A percentile compares a stretch with the other conserved stretches of the same genome.
Evolutionary conservation across 1,140 invertebrate genomes (phyloP).

Genomic region (Cotesia glomerata): DNA sequence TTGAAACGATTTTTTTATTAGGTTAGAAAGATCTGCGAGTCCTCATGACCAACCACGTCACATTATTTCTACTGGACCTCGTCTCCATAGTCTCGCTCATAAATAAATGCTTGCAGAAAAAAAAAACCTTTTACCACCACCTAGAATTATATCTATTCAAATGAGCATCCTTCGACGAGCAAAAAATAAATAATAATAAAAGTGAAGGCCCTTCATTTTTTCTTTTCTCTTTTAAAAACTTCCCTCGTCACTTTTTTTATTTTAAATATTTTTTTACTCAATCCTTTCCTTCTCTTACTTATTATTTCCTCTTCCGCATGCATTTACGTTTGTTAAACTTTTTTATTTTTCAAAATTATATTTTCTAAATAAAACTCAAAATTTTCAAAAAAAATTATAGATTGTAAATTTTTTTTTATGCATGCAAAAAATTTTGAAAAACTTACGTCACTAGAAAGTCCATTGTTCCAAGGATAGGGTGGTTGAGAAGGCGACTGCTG

Average conservation of each 20-base stretch:
- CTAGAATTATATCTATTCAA: conserved; percentile 50
- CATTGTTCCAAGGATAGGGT: conserved; percentile 69
- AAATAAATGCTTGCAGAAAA: conserved; percentile 25
- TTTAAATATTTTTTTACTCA: conserved; percentile 5
- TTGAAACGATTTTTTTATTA: no score
- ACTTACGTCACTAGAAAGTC: conserved; percentile 65
- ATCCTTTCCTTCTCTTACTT: conserved; percentile 22
- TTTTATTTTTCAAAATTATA: conserved; percentile 15
- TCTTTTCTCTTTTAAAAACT: conserved; percentile 13
- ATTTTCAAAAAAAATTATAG: no score
- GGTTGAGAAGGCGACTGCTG: conserved; percentile 62
- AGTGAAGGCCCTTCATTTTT: conserved; percentile 1
- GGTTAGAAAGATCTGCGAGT: background rate
- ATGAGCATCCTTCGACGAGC: conserved; percentile 41
- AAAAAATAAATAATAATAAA: conserved; percentile 9
- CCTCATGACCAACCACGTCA: conserved; percentile 24
- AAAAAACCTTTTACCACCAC: conserved; percentile 22
- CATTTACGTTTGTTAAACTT: conserved; percentile 49
- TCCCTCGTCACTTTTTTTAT: background rate
- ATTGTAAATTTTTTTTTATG: background rate
- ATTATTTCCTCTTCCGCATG: conserved; percentile 48
- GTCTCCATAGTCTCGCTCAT: background rate
- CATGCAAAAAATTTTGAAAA: background rate
- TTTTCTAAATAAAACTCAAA: background rate
- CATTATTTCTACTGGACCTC: conserved; percentile 11